phyloP scores from a whole-genome alignment of 2,113 vertebrate species.

The Thermophis baileyi region DNA sequence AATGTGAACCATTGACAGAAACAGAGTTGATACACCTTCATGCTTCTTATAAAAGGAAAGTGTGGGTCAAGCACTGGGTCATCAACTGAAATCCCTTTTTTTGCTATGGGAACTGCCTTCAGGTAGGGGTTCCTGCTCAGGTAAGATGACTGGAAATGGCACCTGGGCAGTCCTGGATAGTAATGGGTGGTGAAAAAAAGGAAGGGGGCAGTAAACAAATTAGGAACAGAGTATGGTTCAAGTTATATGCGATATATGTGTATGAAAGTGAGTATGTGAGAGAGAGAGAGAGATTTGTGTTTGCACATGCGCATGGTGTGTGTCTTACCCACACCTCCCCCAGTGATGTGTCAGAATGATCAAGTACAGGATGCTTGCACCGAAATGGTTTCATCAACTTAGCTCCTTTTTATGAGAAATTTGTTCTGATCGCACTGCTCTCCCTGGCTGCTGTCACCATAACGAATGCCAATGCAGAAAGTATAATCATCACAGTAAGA shows the following conservation, averaged over 20 bases:
- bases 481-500: conserved; percentile 51
- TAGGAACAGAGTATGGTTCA: neutral
- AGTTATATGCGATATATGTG: neutral
- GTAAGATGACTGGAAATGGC: accelerated
- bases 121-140: neutral
- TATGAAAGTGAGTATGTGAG: neutral
- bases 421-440: conserved; percentile 62
- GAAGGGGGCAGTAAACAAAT: neutral
- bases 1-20: neutral
- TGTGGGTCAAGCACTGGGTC: neutral
- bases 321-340: conserved; percentile 25
- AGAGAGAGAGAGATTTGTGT: neutral
- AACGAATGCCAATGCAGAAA: conserved; percentile 57
- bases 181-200: accelerated
- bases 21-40: neutral
- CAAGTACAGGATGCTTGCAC: conserved; percentile 65
- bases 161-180: neutral
- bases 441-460: conserved; percentile 62
- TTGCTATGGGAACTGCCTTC: neutral
- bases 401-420: conserved; percentile 64
- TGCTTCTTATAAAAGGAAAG: neutral
- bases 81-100: neutral
- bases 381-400: conserved; percentile 77
- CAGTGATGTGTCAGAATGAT: conserved; percentile 72
- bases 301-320: neutral